A percentile compares a stretch with the other conserved stretches of the same genome.
Evolutionary conservation across 2,113 vertebrate genomes (phyloP).

Genomic region (Macrotis lagotis): DNA sequence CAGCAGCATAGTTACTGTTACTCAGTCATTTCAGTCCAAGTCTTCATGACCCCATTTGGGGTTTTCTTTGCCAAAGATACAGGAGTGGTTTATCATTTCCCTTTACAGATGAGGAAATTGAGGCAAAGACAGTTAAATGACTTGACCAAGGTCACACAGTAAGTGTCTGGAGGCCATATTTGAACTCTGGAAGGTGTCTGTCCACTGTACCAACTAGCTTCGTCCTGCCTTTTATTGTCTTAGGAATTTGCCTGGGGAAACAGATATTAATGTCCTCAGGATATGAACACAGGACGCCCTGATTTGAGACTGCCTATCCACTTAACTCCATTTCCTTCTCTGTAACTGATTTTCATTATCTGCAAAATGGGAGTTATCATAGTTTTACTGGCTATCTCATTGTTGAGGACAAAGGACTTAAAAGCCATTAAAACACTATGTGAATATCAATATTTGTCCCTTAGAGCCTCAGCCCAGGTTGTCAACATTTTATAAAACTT

Average conservation of each 20-base stretch:
- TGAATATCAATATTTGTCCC: neutral
- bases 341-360: neutral
- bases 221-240: neutral
- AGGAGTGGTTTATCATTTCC: too few species aligned
- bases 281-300: neutral
- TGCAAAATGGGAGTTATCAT: neutral
- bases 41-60: too few species aligned
- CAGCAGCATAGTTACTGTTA: too few species aligned
- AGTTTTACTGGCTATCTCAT: neutral
- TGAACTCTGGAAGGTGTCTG: neutral
- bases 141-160: neutral
- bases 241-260: neutral
- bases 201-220: neutral
- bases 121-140: neutral
- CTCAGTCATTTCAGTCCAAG: too few species aligned
- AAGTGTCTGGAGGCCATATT: neutral
- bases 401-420: neutral
- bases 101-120: neutral
- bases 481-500: neutral
- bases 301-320: neutral
- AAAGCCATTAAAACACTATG: neutral
- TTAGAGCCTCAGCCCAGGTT: neutral
- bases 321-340: neutral
- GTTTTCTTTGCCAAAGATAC: too few species aligned
- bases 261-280: neutral